A percentile compares a stretch with the other conserved stretches of the same genome.
Evolutionary conservation across 2,888 invertebrate genomes (phyloP).

Genomic region (Sarcophaga caerulescens): DNA sequence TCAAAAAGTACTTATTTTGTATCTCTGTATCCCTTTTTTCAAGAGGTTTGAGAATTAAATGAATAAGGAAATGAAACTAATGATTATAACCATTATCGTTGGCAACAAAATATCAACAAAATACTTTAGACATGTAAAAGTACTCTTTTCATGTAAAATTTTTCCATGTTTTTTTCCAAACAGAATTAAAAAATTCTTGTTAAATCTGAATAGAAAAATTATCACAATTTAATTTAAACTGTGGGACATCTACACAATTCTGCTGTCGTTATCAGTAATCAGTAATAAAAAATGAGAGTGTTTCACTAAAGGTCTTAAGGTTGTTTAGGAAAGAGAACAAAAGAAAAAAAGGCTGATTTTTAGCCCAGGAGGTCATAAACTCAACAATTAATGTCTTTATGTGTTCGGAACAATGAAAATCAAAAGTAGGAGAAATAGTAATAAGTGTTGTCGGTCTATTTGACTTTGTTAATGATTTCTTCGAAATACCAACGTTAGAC

Average conservation of each 20-base stretch:
- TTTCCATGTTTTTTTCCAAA: neutral
- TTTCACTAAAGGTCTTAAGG: no score
- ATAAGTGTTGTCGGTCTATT: neutral
- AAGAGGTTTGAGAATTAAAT: conserved; percentile 11
- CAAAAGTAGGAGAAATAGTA: neutral
- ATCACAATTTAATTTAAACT: neutral
- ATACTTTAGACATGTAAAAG: neutral
- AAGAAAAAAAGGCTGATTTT: neutral
- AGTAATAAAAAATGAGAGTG: no score
- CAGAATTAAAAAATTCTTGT: neutral
- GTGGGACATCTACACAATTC: neutral
- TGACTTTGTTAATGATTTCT: no score
- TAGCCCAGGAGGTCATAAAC: conserved; percentile 21
- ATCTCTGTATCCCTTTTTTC: neutral
- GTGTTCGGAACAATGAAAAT: neutral
- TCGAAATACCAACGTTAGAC: neutral
- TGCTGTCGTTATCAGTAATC: no score
- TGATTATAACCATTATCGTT: conserved; percentile 13
- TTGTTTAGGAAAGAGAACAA: neutral
- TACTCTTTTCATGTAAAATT: neutral
- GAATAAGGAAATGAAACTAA: neutral
- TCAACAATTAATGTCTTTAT: conserved; percentile 4
- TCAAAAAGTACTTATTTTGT: conserved; percentile 13
- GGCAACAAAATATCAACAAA: conserved; percentile 25
- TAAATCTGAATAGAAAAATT: neutral